Evolutionary conservation across 1,140 invertebrate genomes (phyloP), one percentile per base, ranked within the genome.

Genomic region (Atta texana): DNA sequence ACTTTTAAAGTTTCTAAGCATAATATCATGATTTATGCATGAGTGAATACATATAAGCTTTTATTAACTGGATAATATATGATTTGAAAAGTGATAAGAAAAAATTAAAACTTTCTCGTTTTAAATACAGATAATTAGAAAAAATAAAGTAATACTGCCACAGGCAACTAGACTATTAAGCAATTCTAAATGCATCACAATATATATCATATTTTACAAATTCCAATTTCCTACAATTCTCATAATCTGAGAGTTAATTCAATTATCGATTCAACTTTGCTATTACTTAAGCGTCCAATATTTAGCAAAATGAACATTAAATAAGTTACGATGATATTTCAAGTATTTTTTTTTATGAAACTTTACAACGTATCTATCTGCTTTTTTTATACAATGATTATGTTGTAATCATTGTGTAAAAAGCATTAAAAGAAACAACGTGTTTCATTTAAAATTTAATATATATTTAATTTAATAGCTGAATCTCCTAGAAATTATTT

Each of bases 91-190:
- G 8, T 39, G 7, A n/a, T 7, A 39, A 39, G 16, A 69, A 69
- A 71, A 28, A 44, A 1, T 71, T 44, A 16, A 71, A 21, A 68
- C 3, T 28, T 59, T 81, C 16, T 71, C 14, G 1, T 18, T n/a
- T 16, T 14, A 21, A 24, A 14, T 49, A 10, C 12, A 12, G 5
- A 57, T 31, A 39, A 71, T 71, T 69, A 44, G 18, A 69, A 69
- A 55, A 69, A 55, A 57, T 39, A 69, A 55, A 1, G 14, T 24
- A n/a, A 55, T 34, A 34, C n/a, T 69, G 51, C 63, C 49, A 63
- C 31, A 28, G 3, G 34, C 64, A 68, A 68, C 49, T 80, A 55
- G 21, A 69, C 49, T 69, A 69, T 69, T 69, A 80, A 80, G 76
- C 76, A 7, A 53, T 55, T 24, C 28, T 66, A 78, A 44, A 78